phyloP scores from a whole-genome alignment of 2,888 invertebrate species.

The Aspidiotus rigidus region DNA sequence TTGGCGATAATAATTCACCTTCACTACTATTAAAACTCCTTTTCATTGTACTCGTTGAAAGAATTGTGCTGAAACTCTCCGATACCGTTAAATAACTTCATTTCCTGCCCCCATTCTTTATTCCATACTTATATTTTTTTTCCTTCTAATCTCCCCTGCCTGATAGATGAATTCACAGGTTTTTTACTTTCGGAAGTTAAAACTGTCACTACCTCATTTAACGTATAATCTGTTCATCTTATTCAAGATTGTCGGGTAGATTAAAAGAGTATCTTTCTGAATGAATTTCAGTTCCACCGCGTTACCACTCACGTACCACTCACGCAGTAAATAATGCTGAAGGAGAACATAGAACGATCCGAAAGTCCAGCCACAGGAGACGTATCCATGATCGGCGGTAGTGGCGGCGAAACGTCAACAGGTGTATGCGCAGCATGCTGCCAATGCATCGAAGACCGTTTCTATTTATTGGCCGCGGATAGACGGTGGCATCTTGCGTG shows the following conservation, averaged over 20 bases:
- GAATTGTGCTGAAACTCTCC: too few species aligned
- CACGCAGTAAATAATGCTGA: slow-evolving; percentile 10
- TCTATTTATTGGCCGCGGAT: slow-evolving; percentile 75
- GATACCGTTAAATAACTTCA: too few species aligned
- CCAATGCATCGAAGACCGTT: slow-evolving; percentile 52
- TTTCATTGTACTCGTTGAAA: too few species aligned
- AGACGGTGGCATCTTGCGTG: slow-evolving; percentile 83
- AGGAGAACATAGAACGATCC: slow-evolving; percentile 24
- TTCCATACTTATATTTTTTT: too few species aligned
- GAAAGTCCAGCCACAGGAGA: slow-evolving; percentile 29
- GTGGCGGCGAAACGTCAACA: slow-evolving; percentile 12
- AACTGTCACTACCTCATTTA: too few species aligned
- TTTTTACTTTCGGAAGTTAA: too few species aligned
- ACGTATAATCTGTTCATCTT: too few species aligned
- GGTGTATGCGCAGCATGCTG: slow-evolving; percentile 55
- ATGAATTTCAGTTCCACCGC: background rate
- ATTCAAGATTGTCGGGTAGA: background rate
- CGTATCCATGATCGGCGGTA: slow-evolving; percentile 19
- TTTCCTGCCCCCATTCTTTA: too few species aligned
- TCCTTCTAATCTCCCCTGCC: too few species aligned
- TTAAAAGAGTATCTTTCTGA: background rate
- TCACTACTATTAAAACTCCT: too few species aligned
- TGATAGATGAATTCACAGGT: too few species aligned
- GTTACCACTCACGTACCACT: background rate
- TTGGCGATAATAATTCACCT: too few species aligned